A percentile compares a stretch with the other conserved stretches of the same genome.
Conservation (phyloP, 2,888 invertebrate genomes). For the Xestia ashworthii region DNA sequence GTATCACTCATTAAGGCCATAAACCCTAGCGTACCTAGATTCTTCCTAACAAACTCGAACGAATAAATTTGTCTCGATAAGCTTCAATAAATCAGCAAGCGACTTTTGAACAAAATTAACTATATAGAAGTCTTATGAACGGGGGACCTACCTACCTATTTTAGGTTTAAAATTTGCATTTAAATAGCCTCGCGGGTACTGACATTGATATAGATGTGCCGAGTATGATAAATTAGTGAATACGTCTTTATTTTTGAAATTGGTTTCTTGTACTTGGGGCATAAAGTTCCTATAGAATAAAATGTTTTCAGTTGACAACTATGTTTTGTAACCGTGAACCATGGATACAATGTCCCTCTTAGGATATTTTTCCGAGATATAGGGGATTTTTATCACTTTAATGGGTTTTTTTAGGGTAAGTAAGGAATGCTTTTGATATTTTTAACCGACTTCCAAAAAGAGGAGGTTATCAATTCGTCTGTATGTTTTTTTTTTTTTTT, state of each 20-base stretch:
- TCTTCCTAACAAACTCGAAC: conserved; percentile 71
- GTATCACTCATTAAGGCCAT: conserved; percentile 15
- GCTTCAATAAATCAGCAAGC: conserved; percentile 78
- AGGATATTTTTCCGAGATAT: not conserved
- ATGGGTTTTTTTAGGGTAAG: not conserved
- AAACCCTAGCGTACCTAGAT: conserved; percentile 56
- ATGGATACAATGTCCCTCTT: no score
- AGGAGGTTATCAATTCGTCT: no score
- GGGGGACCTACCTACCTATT: conserved; percentile 66
- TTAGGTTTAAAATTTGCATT: conserved; percentile 81
- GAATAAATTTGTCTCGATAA: conserved; percentile 82
- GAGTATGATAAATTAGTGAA: conserved; percentile 69
- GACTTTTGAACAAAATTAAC: conserved; percentile 80
- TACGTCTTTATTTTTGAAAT: conserved; percentile 45
- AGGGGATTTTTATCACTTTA: not conserved
- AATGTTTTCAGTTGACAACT: not conserved
- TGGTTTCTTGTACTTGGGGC: conserved; percentile 26
- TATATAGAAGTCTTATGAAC: conserved; percentile 57
- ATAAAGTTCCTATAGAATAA: no score
- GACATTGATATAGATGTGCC: conserved; percentile 69
- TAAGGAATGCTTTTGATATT: not conserved
- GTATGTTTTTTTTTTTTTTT: no score
- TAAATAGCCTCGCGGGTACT: conserved; percentile 73
- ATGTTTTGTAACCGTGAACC: not conserved
- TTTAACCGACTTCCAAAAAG: no score